phyloP scores from a whole-genome alignment of 2,888 invertebrate genomes.

The Lacanobia oleracea region DNA sequence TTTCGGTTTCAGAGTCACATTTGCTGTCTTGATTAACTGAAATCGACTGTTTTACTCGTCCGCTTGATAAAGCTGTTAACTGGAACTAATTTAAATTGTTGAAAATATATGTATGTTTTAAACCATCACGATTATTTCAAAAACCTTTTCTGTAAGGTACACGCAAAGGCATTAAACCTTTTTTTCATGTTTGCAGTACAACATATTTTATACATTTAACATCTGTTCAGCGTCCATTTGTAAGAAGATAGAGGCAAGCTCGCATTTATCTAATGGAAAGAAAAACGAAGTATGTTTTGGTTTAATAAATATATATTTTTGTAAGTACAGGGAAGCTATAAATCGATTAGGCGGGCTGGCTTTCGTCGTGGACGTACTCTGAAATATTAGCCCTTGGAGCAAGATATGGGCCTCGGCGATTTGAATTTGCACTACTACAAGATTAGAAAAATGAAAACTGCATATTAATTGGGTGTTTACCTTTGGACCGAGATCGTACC shows the following conservation, averaged over 20 bases:
- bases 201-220: constrained; percentile 5
- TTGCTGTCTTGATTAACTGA: too few relatives aligned
- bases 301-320: constrained; percentile 79
- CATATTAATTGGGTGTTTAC: too few relatives aligned
- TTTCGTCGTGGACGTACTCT: constrained; percentile 79
- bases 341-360: constrained; percentile 85
- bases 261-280: constrained; percentile 73
- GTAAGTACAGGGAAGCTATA: constrained; percentile 76
- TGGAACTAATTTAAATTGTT: too few relatives aligned
- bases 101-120: too few relatives aligned
- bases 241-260: constrained; percentile 51
- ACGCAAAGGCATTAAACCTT: not conserved
- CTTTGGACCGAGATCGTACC: too few relatives aligned
- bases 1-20: too few relatives aligned
- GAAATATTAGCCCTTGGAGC: constrained; percentile 73
- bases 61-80: too few relatives aligned
- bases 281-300: constrained; percentile 71
- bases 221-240: constrained; percentile 47
- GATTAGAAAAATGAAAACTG: too few relatives aligned
- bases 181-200: not conserved
- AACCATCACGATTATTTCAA: too few relatives aligned
- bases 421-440: too few relatives aligned
- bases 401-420: constrained; percentile 54
- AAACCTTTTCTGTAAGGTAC: not conserved
- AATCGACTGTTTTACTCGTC: too few relatives aligned